These are phyloP conservation scores for Xylocampa areola DNA, from an alignment of 2,888 invertebrate genomes.

Conservation along the genomic window DNA sequence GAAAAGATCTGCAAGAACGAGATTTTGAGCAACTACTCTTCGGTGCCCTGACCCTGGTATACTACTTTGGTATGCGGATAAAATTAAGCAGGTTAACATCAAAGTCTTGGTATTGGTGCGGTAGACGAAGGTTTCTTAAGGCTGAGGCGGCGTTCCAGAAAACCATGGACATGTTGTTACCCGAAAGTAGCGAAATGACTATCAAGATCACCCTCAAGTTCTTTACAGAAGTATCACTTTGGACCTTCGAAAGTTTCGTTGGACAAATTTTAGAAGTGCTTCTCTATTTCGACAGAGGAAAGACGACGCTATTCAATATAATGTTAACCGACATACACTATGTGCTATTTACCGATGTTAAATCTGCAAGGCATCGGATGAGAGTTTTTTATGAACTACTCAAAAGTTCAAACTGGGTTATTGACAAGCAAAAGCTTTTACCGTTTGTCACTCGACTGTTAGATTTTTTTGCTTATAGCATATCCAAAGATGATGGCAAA, in stretches of 20 bases:
- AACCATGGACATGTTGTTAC: slow-evolving; percentile 69
- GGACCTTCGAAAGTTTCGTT: slow-evolving; percentile 76
- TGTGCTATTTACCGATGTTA: slow-evolving; percentile 69
- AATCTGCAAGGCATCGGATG: slow-evolving; percentile 81
- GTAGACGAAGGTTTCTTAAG: slow-evolving; percentile 67
- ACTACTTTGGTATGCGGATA: slow-evolving; percentile 77
- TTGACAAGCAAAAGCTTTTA: slow-evolving; percentile 76
- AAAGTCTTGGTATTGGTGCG: slow-evolving; percentile 63
- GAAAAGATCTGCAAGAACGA: slow-evolving; percentile 62
- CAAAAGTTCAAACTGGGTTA: slow-evolving; percentile 82
- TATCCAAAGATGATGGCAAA: slow-evolving; percentile 62
- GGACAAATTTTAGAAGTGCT: slow-evolving; percentile 74
- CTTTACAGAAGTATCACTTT: slow-evolving; percentile 67
- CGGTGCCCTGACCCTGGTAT: slow-evolving; percentile 72
- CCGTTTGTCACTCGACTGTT: slow-evolving; percentile 82
- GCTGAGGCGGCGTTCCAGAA: slow-evolving; percentile 72
- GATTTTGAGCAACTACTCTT: slow-evolving; percentile 69
- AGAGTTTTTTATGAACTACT: slow-evolving; percentile 86
- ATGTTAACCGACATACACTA: slow-evolving; percentile 77
- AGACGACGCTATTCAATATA: slow-evolving; percentile 70
- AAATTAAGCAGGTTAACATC: slow-evolving; percentile 67
- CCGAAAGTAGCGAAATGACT: slow-evolving; percentile 70
- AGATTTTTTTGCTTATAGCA: slow-evolving; percentile 82
- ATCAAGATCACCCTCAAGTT: slow-evolving; percentile 74
- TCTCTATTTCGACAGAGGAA: slow-evolving; percentile 70